Conservation (phyloP, 2,113 vertebrate species). For the Gymnocephalus cernua region DNA sequence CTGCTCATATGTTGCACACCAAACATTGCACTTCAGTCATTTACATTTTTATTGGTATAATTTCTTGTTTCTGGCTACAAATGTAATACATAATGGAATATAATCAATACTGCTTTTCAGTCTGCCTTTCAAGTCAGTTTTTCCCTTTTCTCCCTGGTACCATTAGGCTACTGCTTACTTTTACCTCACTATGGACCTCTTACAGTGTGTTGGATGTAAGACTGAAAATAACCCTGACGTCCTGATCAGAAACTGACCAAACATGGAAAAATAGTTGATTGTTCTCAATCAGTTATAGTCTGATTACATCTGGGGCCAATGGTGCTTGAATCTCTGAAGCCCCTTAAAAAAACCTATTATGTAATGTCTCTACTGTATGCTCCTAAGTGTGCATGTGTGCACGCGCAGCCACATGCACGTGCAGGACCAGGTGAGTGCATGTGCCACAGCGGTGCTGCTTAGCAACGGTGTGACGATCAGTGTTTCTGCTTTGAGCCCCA, state of each 20-base stretch:
- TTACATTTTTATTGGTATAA: not conserved
- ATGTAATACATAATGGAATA: not conserved
- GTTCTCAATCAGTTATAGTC: conserved; percentile 17
- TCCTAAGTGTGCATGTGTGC: conserved; percentile 11
- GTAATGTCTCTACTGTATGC: conserved; percentile 38
- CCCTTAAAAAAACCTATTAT: conserved; percentile 31
- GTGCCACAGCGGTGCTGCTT: conserved; percentile 73
- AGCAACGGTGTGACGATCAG: conserved; percentile 76
- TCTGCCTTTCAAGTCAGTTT: not conserved
- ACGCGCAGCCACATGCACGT: conserved; percentile 25
- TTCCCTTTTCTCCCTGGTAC: too few species aligned
- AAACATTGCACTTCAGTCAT: not conserved
- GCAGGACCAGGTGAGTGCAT: conserved; percentile 65
- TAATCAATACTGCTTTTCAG: not conserved
- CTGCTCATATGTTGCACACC: not conserved
- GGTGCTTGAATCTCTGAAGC: conserved; percentile 6
- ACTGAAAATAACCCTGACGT: conserved; percentile 19
- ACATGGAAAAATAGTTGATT: conserved; percentile 37
- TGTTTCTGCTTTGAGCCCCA: conserved; percentile 64
- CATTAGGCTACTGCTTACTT: not conserved
- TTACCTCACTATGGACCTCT: not conserved
- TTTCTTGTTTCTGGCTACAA: not conserved
- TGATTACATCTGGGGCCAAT: not conserved
- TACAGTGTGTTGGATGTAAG: not conserved
- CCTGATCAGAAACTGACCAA: conserved; percentile 25